Evolutionary conservation across 2,888 invertebrate species (phyloP).

Genomic region (Epiblema foenella): DNA sequence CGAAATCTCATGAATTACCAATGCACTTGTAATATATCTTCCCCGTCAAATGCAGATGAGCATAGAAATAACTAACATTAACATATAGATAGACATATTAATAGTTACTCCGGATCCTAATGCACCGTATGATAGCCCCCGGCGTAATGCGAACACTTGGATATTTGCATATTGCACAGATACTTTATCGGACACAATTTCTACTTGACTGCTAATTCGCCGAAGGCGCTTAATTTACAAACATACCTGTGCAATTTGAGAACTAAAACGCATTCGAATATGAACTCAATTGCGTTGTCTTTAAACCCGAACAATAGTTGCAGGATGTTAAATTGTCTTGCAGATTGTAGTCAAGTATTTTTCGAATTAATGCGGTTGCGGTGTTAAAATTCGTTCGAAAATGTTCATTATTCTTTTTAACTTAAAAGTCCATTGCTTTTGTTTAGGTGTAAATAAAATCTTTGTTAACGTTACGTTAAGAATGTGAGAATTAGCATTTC

Average conservation of each 20-base stretch:
- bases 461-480: slow-evolving; percentile 40
- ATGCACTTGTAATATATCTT: slow-evolving; percentile 26
- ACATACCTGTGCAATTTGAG: neutral
- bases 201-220: slow-evolving; percentile 64
- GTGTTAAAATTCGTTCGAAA: neutral
- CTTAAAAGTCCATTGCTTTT: neutral
- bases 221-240: slow-evolving; percentile 48
- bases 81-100: slow-evolving; percentile 41
- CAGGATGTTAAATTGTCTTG: neutral
- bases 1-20: slow-evolving; percentile 5
- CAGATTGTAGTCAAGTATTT: neutral
- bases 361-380: slow-evolving; percentile 2
- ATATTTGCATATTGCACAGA: slow-evolving; percentile 64
- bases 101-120: slow-evolving; percentile 18
- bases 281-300: neutral
- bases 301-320: neutral
- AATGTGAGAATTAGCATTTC: slow-evolving; percentile 48
- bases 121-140: slow-evolving; percentile 47
- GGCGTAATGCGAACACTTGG: slow-evolving; percentile 55
- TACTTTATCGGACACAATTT: slow-evolving; percentile 62
- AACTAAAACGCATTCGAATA: neutral
- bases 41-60: slow-evolving; percentile 38
- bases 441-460: slow-evolving; percentile 5
- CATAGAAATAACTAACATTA: slow-evolving; percentile 40
- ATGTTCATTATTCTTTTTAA: neutral